Evolutionary conservation across 2,113 vertebrate species (phyloP), one percentile per base, ranked within the genome.

Genomic region (Ceyx margarethae): DNA sequence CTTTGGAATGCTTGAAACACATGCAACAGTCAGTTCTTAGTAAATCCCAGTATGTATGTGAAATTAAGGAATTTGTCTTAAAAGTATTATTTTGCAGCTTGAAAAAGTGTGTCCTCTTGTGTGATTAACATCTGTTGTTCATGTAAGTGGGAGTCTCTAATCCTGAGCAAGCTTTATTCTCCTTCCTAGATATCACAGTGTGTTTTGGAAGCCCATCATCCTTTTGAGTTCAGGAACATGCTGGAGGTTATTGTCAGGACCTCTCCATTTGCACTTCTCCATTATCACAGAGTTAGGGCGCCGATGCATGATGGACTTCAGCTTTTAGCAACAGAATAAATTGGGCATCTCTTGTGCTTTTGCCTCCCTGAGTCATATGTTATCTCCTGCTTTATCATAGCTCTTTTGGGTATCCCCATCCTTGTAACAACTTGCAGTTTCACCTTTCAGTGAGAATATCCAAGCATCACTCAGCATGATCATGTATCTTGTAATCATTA

Each of bases 181-280:
- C 60, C 25, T 91, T 85, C 58, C n/a, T 68, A 57, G 53, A 25
- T 31, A n/a, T 5, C 68, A 35, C 20, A 45, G 9, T 9, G 37
- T 35, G 25, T 71, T 91, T 73, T 50, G 72, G 54, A 82, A 87
- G 61, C 46, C 7, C 69, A 29, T 50, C 50, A 54, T n/a, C 46
- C 14, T 60, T 81, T 31, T 68, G 23, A 68, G 25, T 80, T 81
- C n/a, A 65, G 64, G 12, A 68, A 12, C 28, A 35, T 1, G 0
- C 21, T n/a, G 37, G 56, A 50, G 35, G 33, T 67, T 29, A 18
- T 56, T 64, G 40, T 50, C 62, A 62, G 56, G 18, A 58, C 4
- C 53, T 33, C 51, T 81, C 37, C 4, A 0, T 79, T 82, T 40
- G 17, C 2, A 1, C 15, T 3, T 33, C 58, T 50, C 3, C 1